Evolutionary conservation across 2,888 invertebrate genomes (phyloP).

Genomic region (Ichneumoninae sp.): DNA sequence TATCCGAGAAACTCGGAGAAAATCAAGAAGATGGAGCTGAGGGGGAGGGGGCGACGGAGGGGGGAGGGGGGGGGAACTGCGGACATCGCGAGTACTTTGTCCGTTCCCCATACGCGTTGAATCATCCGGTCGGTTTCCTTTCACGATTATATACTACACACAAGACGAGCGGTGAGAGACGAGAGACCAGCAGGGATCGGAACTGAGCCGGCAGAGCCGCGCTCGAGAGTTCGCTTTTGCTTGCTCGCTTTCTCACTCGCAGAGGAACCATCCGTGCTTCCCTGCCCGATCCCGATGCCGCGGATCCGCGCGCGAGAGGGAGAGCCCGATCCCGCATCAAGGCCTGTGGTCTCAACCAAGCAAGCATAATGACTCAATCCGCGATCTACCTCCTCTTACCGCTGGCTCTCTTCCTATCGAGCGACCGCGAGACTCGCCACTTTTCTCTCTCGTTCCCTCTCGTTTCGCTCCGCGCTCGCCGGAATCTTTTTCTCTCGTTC

Average conservation of each 20-base stretch:
- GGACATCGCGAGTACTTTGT: slow-evolving; percentile 78
- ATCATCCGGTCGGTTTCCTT: slow-evolving; percentile 82
- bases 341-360: slow-evolving; percentile 82
- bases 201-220: slow-evolving; percentile 27
- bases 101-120: slow-evolving; percentile 74
- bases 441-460: slow-evolving; percentile 70
- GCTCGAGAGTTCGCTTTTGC: background rate
- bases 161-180: slow-evolving; percentile 36
- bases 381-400: slow-evolving; percentile 82
- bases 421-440: slow-evolving; percentile 71
- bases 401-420: slow-evolving; percentile 55
- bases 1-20: slow-evolving; percentile 48
- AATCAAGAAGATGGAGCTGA: slow-evolving; percentile 62
- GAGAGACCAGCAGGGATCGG: slow-evolving; percentile 20
- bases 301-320: slow-evolving; percentile 68
- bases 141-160: slow-evolving; percentile 71
- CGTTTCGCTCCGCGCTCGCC: slow-evolving; percentile 22
- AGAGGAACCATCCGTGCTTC: slow-evolving; percentile 8
- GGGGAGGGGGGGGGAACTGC: background rate
- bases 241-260: slow-evolving; percentile 30
- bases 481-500: slow-evolving; percentile 40
- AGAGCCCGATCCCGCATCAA: slow-evolving; percentile 78
- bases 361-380: slow-evolving; percentile 85
- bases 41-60: background rate
- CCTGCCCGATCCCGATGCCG: slow-evolving; percentile 73